Base-by-base conservation (phyloP, 2,888 invertebrate species). In the Tachina grossa region DNA sequence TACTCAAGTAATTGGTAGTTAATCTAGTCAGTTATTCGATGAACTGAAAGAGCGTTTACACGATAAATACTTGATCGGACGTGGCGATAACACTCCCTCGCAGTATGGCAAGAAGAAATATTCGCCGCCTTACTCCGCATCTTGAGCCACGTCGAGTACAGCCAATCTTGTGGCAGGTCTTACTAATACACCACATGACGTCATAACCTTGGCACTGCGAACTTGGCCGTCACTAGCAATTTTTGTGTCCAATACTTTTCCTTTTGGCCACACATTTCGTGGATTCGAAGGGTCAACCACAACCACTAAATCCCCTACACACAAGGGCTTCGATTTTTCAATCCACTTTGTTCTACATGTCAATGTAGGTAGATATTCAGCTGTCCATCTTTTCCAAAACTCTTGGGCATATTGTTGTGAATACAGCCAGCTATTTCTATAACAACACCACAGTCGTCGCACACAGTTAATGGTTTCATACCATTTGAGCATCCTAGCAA, bases 211-310 rank as follows among this genome's bases (percentile, higher is more conserved):
- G 13, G 63, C 43, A 8, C 45, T 65, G 19, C 63, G 63, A 45
- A 65, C 63, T 47, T 65, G 63, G 9, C 63, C 45, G 9, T 65
- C 63, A 8, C 8, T 47, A 2, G 63, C 45, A 13, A 19, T 22
- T 45, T 19, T 45, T 16, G 22, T 65, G 13, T 65, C 63, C 13
- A 65, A 9, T 13, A 65, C 45, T 13, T 8, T 45, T 45, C 43
- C 63, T 13, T 13, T 59, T n/a, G 59, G 59, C 59, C 59, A 59
- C 6, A n/a, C 39, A 41, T 59, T 59, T n/a, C 59, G 39, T n/a
- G 59, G 59, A 41, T n/a, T n/a, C 39, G 59, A 59, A 14, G 59
- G 59, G 59, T 59, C 63, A 45, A 45, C 45, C 63, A 65, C 63
- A 45, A 65, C n/a, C 19, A 45, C 63, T 22, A 22, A 22, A 22